Conservation (phyloP, 1,140 invertebrate species). For the Hormaphis cornu region DNA sequence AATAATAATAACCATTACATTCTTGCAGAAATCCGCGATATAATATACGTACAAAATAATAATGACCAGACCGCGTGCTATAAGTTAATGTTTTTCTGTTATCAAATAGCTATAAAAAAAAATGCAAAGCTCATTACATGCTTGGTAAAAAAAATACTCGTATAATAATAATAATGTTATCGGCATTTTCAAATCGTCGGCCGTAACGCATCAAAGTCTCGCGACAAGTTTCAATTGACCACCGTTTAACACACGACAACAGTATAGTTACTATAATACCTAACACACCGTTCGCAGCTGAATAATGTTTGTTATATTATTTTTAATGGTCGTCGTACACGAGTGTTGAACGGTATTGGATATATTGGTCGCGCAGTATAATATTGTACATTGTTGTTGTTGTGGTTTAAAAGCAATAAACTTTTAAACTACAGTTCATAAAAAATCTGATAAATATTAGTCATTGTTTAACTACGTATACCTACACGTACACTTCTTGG, state of each 20-base stretch:
- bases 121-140: not conserved
- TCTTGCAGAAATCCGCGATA: no score
- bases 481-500: not conserved
- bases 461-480: not conserved
- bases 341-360: not conserved
- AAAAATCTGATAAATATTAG: constrained; percentile 27
- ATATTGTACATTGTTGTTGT: constrained; percentile 27
- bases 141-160: constrained; percentile 1
- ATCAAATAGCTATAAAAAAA: constrained; percentile 9
- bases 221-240: not conserved
- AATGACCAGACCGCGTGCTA: no score
- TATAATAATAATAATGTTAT: no score
- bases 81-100: not conserved
- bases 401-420: constrained; percentile 6
- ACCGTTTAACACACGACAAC: not conserved
- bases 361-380: not conserved
- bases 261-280: not conserved
- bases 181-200: not conserved
- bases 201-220: not conserved
- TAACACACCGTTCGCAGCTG: not conserved
- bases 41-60: no score
- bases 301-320: constrained; percentile 5
- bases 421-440: not conserved
- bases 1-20: no score
- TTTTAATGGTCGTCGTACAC: not conserved